Base-by-base conservation (phyloP, 2,888 invertebrate species). In the Cephalotes varians region DNA sequence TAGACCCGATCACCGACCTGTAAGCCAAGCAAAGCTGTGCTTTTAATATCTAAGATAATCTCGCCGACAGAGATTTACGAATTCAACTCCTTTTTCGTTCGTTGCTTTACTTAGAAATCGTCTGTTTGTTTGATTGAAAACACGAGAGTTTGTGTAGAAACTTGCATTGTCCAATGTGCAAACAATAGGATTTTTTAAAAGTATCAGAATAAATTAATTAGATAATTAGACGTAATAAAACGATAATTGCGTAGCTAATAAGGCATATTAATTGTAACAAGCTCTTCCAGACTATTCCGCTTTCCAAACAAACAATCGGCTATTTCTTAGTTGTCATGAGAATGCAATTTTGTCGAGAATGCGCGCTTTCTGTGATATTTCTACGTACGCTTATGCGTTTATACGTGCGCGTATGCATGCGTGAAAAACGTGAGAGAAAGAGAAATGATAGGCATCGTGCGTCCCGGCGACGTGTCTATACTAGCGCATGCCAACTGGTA, bases 1-100 rank as follows among this genome's bases (percentile, higher is more conserved):
- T 71, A 71, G 71, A 51, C 25, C 89, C 87, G 86, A 86, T 87
- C 90, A 90, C 90, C 91, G 85, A 93, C 91, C 93, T 93, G 93
- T 84, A 93, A 93, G 88, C 90, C 92, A 93, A 93, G 90, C 91
- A 93, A 88, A 92, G 88, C 91, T 89, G 84, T 82, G 83, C 86
- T 88, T 88, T 92, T 92, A 91, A 86, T 89, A 86, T 81, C 72
- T 81, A 21, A n/a, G 71, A 79, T 80, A 77, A 81, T 51, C 67
- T 77, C 40, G 10, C 80, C 64, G 12, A 77, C 81, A 18, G 76
- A 65, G 81, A 84, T 84, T 83, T 76, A 62, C 64, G 28, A 15
- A 31, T 12, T 44, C 15, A 67, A 10, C 18, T 7, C 15, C 31
- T 15, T 31, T 37, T 2, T 25, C n/a, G 12, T 54, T 4, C 25